A percentile compares a stretch with the other conserved stretches of the same genome.
phyloP scores from a whole-genome alignment of 1,140 invertebrate species.

The Zaprionus africanus region DNA sequence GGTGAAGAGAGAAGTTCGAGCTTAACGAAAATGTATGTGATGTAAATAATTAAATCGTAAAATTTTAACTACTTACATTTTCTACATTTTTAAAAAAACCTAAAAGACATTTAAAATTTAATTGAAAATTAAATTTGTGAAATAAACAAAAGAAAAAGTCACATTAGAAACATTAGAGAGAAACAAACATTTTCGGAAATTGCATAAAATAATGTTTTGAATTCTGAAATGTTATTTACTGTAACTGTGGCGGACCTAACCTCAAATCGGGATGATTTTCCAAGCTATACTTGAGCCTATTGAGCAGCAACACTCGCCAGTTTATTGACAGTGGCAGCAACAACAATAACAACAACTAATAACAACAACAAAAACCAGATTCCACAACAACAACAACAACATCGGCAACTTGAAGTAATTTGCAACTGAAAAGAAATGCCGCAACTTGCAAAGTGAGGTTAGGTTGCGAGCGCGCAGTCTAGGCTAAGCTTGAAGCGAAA shows the following conservation, averaged over 20 bases:
- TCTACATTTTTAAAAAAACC: not conserved
- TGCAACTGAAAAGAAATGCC: constrained; percentile 76
- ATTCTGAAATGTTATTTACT: not conserved
- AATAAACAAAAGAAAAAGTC: not conserved
- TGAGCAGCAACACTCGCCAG: constrained; percentile 48
- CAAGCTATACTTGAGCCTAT: constrained; percentile 11
- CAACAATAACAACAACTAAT: constrained; percentile 25
- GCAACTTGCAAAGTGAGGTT: constrained; percentile 44
- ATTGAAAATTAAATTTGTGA: not conserved
- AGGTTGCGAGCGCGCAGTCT: constrained; percentile 3
- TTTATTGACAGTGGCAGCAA: constrained; percentile 65
- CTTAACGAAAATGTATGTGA: not conserved
- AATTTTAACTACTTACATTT: no score
- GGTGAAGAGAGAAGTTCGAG: not conserved
- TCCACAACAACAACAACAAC: constrained; percentile 38
- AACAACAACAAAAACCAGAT: constrained; percentile 57
- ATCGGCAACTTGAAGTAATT: constrained; percentile 71
- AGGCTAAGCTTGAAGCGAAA: not conserved
- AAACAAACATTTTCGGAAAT: not conserved
- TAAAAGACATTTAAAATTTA: not conserved
- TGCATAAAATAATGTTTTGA: not conserved
- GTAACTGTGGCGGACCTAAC: constrained; percentile 7
- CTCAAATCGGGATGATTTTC: constrained; percentile 8
- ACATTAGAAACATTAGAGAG: not conserved
- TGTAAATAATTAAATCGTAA: not conserved